phyloP scores from a whole-genome alignment of 2,888 invertebrate species.

The Syrista parreyssii region DNA sequence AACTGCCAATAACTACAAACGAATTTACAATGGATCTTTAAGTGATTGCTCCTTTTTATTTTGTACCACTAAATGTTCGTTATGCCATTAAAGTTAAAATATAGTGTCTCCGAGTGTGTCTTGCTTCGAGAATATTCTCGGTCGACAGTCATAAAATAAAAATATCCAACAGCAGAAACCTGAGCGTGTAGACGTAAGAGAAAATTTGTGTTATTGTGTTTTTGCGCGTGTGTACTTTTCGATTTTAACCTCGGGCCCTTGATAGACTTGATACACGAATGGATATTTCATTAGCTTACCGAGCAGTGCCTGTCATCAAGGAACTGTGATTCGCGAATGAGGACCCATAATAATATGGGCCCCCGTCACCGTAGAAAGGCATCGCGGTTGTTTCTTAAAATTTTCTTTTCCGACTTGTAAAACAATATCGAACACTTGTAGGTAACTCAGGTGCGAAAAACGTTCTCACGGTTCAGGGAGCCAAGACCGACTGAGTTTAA shows the following conservation, averaged over 20 bases:
- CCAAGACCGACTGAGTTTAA: conserved; percentile 65
- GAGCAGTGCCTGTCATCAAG: conserved; percentile 60
- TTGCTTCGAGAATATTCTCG: neutral
- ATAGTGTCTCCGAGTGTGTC: neutral
- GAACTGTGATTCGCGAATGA: conserved; percentile 61
- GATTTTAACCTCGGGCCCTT: neutral
- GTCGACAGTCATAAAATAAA: neutral
- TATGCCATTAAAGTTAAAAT: neutral
- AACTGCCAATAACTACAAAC: neutral
- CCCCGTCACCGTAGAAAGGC: conserved; percentile 61
- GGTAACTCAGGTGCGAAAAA: conserved; percentile 50
- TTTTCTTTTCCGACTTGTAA: neutral
- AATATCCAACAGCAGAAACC: neutral
- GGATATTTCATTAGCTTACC: conserved; percentile 45
- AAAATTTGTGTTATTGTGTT: neutral
- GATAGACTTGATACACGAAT: neutral
- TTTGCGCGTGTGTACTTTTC: neutral
- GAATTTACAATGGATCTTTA: neutral
- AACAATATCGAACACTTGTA: neutral
- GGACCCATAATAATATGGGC: conserved; percentile 56
- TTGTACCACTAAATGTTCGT: neutral
- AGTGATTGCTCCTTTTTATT: neutral
- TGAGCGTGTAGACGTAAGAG: neutral
- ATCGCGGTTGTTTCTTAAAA: conserved; percentile 32
- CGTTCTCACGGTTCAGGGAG: conserved; percentile 65